phyloP scores from a whole-genome alignment of 2,888 invertebrate species.

The Drosophila demipolita region DNA sequence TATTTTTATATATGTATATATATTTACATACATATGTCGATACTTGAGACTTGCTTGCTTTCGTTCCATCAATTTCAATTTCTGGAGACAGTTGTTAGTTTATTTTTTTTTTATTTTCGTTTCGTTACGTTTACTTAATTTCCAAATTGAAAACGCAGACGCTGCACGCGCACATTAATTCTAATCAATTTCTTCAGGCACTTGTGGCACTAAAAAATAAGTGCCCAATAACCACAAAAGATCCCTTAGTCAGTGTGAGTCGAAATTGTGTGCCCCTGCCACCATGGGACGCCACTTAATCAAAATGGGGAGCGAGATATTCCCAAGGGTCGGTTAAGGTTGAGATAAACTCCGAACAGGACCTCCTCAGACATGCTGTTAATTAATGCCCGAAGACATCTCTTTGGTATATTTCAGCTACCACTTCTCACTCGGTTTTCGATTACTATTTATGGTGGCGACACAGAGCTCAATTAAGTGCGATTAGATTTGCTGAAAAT shows the following conservation, averaged over 20 bases:
- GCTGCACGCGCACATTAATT: conserved; percentile 70
- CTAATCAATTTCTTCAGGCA: conserved; percentile 70
- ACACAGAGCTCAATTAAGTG: conserved; percentile 54
- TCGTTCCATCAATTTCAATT: conserved; percentile 58
- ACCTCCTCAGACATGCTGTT: conserved; percentile 34
- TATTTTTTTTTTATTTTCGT: background rate
- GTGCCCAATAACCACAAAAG: conserved; percentile 35
- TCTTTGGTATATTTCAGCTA: conserved; percentile 10
- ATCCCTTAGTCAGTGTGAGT: background rate
- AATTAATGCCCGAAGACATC: conserved; percentile 49
- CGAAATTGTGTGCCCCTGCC: conserved; percentile 31
- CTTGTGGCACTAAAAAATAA: conserved; percentile 65
- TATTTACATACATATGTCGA: background rate
- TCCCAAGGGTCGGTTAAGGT: conserved; percentile 40
- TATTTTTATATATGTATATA: background rate
- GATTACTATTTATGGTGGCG: conserved; percentile 50
- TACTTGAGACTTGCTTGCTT: conserved; percentile 32
- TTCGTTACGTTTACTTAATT: conserved; percentile 40
- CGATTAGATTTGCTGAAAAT: conserved; percentile 63
- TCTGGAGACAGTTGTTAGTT: conserved; percentile 13
- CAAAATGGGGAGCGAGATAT: conserved; percentile 29
- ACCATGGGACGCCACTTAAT: conserved; percentile 67
- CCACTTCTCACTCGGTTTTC: conserved; percentile 33
- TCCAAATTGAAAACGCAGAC: conserved; percentile 64
- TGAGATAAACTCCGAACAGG: conserved; percentile 31